These are phyloP conservation scores for Ibidorhyncha struthersii DNA, from an alignment of 2,113 vertebrate genomes.

Conservation along the genomic window DNA sequence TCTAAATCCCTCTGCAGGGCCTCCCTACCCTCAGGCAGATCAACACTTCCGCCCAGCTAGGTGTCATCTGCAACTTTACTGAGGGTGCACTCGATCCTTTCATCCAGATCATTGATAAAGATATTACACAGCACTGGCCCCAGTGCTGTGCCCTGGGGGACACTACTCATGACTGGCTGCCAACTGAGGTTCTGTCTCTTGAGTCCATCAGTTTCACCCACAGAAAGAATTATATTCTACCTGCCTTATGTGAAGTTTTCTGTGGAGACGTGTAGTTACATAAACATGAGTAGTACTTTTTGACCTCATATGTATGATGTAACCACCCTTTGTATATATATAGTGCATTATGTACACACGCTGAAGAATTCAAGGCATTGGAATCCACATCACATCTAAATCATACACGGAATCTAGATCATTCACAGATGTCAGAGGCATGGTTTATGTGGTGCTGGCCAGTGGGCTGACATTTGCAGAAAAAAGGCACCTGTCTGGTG, in stretches of 20 bases:
- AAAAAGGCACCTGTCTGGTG: neutral
- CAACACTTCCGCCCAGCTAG: too few species aligned
- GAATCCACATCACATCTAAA: neutral
- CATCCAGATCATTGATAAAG: too few species aligned
- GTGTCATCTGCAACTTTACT: too few species aligned
- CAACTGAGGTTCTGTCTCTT: neutral
- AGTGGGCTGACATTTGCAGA: neutral
- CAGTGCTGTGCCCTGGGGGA: too few species aligned
- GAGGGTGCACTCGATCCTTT: too few species aligned
- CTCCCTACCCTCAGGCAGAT: too few species aligned
- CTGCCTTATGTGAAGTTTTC: too few species aligned
- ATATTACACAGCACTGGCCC: too few species aligned
- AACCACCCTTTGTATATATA: neutral
- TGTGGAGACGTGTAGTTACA: neutral
- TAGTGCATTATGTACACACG: accelerated
- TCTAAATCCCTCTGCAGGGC: too few species aligned
- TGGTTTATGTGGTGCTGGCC: neutral
- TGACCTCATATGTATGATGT: neutral
- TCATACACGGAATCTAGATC: neutral
- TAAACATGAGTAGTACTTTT: neutral
- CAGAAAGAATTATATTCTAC: neutral
- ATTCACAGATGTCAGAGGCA: neutral
- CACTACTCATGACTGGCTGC: too few species aligned
- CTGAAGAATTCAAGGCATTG: neutral
- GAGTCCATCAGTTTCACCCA: neutral